These are phyloP conservation scores for Gibbula magus DNA, from an alignment of 2,888 invertebrate species.

Conservation along the genomic window DNA sequence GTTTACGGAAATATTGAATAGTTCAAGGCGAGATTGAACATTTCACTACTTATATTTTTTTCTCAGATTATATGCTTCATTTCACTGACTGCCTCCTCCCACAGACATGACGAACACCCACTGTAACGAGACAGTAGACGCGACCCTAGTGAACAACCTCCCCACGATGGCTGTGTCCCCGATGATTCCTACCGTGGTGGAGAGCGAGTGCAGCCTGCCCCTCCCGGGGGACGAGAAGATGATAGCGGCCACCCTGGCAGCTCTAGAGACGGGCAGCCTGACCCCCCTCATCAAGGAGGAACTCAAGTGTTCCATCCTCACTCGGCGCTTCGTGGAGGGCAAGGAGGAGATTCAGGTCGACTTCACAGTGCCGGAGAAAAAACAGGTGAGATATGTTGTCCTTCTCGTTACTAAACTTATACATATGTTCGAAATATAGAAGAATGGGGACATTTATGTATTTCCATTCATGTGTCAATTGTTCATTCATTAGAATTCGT, in stretches of 20 bases:
- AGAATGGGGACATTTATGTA: no score
- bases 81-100: no score
- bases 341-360: slow-evolving; percentile 57
- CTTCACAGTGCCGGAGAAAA: slow-evolving; percentile 42
- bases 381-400: slow-evolving; percentile 28
- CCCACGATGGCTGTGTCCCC: not conserved
- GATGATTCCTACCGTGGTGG: not conserved
- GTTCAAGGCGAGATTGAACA: no score
- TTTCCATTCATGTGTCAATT: no score
- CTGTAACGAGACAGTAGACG: not conserved
- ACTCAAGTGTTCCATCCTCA: slow-evolving; percentile 56
- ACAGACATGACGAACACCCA: not conserved
- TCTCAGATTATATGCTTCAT: no score
- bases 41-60: no score
- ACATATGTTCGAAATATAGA: no score
- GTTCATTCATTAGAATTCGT: no score
- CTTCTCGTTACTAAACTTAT: not conserved
- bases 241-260: slow-evolving; percentile 35
- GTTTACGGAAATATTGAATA: no score
- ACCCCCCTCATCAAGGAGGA: slow-evolving; percentile 57
- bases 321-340: slow-evolving; percentile 53
- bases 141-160: not conserved
- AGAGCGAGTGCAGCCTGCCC: not conserved
- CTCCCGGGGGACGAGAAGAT: slow-evolving; percentile 34
- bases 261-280: slow-evolving; percentile 38